Evolutionary conservation across 2,113 vertebrate genomes (phyloP).

Genomic region (Oryctolagus cuniculus): DNA sequence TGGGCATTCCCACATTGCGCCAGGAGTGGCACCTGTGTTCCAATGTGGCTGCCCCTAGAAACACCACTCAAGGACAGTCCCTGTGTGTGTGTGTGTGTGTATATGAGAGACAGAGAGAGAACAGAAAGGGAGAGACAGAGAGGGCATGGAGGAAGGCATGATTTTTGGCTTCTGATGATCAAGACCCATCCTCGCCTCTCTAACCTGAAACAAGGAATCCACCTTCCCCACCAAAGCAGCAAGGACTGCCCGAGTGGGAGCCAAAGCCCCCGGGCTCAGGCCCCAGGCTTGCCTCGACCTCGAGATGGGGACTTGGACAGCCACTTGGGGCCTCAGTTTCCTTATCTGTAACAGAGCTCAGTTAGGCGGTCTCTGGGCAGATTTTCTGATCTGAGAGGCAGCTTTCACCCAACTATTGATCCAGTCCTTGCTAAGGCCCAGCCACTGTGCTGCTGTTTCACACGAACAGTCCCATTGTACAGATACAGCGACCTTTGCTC

Average conservation of each 20-base stretch:
- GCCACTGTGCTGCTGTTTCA: neutral
- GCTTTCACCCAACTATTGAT: neutral
- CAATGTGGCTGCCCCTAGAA: neutral
- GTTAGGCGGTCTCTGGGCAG: neutral
- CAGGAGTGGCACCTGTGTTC: neutral
- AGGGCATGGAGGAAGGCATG: neutral
- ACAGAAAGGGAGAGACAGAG: neutral
- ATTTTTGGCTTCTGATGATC: neutral
- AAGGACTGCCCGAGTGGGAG: neutral
- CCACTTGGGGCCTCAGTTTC: neutral
- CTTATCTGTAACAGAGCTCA: neutral
- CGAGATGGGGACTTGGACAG: neutral
- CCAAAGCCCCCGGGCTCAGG: neutral
- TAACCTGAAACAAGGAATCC: neutral
- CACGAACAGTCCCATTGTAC: neutral
- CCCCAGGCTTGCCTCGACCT: neutral
- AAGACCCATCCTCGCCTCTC: neutral
- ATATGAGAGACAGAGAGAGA: neutral
- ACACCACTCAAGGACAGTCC: neutral
- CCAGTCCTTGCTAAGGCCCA: neutral
- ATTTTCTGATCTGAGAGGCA: neutral
- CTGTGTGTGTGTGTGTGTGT: too few relatives aligned
- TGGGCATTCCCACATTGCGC: neutral
- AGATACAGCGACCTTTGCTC: neutral
- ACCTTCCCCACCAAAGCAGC: neutral